Base-by-base conservation (phyloP, 2,888 invertebrate species). In the Penaeus monodon region DNA sequence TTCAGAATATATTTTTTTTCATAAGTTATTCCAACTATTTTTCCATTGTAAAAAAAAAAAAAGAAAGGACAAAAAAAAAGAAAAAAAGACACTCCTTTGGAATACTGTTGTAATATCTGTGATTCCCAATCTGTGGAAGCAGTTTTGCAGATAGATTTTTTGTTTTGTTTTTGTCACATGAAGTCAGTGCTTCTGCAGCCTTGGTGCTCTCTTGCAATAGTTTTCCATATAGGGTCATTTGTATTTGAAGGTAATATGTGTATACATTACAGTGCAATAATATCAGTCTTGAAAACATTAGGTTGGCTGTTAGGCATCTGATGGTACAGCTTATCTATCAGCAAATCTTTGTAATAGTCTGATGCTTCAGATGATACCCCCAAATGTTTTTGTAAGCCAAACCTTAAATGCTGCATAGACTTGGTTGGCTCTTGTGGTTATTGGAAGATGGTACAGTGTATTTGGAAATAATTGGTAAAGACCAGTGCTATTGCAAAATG, bases 181-280 rank as follows among this genome's bases (percentile, higher is more conserved):
- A 27, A 57, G 49, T 7, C 57, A 20, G 57, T 17, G 49, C 44
- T 66, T 64, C 24, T 66, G 80, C 64, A 80, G 38, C 80, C 38
- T 80, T 80, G 80, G 80, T 65, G 80, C 80, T 80, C 80, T 80
- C 80, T 65, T 80, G 29, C 33, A 33, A 66, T 49, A 27, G 27
- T 27, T 27, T n/a, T 14, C 29, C 20, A n/a, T 77, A n/a, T 57
- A 57, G 27, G 63, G 77, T 77, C 77, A 77, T 77, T 49, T 77
- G 63, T 76, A 76, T 49, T 76, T n/a, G 49, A 44, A 44, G 76
- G 63, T 27, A 49, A 57, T 77, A n/a, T 77, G n/a, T 57, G 77
- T 49, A 27, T 63, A 77, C 27, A 57, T 49, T 77, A 63, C 57
- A 57, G 77, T 77, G 77, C 77, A 77, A 77, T 77, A 77, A n/a